Conservation (phyloP, 2,797 vertebrate species). For the Otus scops region DNA sequence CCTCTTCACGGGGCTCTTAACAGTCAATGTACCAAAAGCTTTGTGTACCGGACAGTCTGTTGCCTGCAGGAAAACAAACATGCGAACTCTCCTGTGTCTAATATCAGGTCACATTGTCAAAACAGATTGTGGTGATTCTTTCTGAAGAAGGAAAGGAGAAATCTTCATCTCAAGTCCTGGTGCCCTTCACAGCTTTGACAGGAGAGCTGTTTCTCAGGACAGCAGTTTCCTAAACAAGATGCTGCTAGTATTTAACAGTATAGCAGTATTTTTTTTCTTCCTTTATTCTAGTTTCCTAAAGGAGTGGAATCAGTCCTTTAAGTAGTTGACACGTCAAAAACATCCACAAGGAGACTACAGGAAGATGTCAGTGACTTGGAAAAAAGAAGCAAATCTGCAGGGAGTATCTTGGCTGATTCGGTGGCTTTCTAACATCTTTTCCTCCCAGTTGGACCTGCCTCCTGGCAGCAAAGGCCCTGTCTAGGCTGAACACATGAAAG, state of each 20-base stretch:
- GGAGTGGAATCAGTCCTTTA: not conserved
- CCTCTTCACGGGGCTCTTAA: not conserved
- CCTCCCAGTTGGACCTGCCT: not conserved
- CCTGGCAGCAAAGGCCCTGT: not conserved
- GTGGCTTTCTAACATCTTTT: constrained; percentile 3
- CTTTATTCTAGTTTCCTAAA: not conserved
- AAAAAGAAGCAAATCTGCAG: constrained; percentile 6
- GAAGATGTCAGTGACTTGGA: not conserved
- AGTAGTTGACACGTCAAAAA: not conserved
- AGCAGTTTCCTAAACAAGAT: not conserved
- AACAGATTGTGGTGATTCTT: not conserved
- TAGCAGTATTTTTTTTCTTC: not conserved
- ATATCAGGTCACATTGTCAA: not conserved
- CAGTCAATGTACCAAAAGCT: not conserved
- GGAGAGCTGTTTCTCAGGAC: not conserved
- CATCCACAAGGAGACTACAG: not conserved
- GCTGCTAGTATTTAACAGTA: not conserved
- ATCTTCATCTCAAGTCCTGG: accelerated
- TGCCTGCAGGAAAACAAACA: not conserved
- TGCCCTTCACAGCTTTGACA: not conserved
- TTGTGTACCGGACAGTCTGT: not conserved
- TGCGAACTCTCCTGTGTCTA: not conserved
- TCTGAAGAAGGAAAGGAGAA: not conserved
- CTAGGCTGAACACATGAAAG: not conserved
- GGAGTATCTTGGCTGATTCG: not conserved